A percentile compares a stretch with the other conserved stretches of the same genome.
phyloP scores from a whole-genome alignment of 2,113 vertebrate genomes.

The Deroptyus accipitrinus region DNA sequence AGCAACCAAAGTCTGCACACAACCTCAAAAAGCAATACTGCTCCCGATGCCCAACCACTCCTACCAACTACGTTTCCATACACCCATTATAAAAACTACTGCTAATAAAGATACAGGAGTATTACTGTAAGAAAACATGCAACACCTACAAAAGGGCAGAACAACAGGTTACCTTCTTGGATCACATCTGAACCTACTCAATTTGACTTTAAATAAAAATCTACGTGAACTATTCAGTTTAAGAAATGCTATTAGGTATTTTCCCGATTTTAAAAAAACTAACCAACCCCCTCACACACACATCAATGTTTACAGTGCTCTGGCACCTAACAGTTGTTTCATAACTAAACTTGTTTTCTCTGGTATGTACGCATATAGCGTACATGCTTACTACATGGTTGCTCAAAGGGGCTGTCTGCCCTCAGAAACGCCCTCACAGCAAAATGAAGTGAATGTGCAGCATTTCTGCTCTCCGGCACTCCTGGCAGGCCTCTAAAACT shows the following conservation, averaged over 20 bases:
- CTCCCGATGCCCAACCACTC: neutral
- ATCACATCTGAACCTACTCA: neutral
- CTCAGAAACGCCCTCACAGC: neutral
- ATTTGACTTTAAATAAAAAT: neutral
- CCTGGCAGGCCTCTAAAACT: neutral
- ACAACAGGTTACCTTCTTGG: neutral
- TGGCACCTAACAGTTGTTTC: conserved; percentile 15
- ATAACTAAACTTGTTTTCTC: neutral
- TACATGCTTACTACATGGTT: neutral
- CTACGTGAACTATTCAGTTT: neutral
- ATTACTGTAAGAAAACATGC: neutral
- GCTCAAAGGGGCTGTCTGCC: neutral
- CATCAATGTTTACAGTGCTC: neutral
- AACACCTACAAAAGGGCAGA: neutral
- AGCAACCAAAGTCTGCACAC: conserved; percentile 29
- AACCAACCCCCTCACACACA: neutral
- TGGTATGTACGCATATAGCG: neutral
- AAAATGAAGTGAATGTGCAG: neutral
- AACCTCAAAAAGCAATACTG: conserved; percentile 23
- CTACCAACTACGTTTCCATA: neutral
- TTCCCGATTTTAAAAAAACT: neutral
- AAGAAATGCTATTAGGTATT: neutral
- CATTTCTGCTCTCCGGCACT: neutral
- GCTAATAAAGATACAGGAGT: neutral
- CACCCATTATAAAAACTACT: neutral